Percentiles rank a stretch among this genome's conserved stretches.
Conservation (phyloP, 2,113 vertebrate genomes). For the Circaetus gallicus region DNA sequence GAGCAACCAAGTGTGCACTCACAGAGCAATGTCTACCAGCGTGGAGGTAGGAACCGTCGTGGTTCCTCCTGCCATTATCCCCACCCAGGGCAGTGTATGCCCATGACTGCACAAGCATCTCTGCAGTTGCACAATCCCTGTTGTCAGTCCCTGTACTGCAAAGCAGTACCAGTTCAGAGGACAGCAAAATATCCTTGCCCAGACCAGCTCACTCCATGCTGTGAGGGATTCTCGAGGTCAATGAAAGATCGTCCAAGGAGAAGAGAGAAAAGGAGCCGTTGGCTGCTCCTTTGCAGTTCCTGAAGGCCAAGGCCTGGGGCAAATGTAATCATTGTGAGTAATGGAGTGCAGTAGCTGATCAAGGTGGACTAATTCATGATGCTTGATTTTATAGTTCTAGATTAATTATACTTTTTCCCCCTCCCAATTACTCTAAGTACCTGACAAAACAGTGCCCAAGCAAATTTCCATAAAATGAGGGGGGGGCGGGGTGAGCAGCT, state of each 20-base stretch:
- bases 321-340: not conserved
- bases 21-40: not conserved
- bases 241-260: not conserved
- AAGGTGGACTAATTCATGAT: not conserved
- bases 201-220: not conserved
- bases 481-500: accelerated
- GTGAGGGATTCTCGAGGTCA: not conserved
- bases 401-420: not conserved
- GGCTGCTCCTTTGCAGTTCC: not conserved
- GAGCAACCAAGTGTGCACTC: not conserved
- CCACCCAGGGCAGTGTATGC: not conserved
- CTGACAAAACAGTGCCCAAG: not conserved
- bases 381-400: not conserved
- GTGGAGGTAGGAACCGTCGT: accelerated
- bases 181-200: not conserved
- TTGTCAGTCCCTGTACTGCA: not conserved
- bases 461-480: not conserved
- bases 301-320: not conserved
- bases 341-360: not conserved
- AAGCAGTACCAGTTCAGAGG: not conserved
- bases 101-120: not conserved
- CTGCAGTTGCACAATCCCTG: not conserved
- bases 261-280: not conserved
- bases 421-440: not conserved
- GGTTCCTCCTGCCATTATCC: not conserved